A percentile compares a stretch with the other conserved stretches of the same genome.
Conservation (phyloP, 2,888 invertebrate genomes). For the Lycaena phlaeas region DNA sequence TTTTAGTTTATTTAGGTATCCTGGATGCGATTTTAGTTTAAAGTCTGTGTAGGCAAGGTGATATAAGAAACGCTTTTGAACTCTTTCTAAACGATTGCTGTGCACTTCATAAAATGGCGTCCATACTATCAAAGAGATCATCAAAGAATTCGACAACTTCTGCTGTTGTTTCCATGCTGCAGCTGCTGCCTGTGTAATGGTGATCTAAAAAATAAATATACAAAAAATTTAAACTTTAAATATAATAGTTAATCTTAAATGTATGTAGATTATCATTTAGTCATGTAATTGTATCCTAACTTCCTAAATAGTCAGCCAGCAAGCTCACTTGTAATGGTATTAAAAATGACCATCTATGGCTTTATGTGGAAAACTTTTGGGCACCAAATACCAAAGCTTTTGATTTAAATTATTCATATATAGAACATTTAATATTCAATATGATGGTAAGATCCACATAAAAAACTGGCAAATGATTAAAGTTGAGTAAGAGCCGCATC, state of each 20-base stretch:
- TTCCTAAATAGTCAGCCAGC: neutral
- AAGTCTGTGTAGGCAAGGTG: too few species aligned
- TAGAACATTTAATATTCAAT: neutral
- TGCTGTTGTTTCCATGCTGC: too few species aligned
- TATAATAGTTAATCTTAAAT: neutral
- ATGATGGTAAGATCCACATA: too few species aligned
- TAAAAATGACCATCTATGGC: too few species aligned
- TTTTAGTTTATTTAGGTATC: too few species aligned
- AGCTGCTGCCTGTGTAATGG: neutral
- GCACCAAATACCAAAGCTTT: neutral
- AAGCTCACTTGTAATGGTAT: neutral
- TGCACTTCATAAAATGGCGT: too few species aligned
- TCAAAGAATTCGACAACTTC: constrained; percentile 18
- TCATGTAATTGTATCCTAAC: neutral
- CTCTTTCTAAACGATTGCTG: too few species aligned
- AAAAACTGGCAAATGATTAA: too few species aligned
- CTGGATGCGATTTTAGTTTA: too few species aligned
- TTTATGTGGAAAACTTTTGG: neutral
- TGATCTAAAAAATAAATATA: neutral
- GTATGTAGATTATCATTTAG: neutral
- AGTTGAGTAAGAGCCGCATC: neutral
- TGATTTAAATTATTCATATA: neutral
- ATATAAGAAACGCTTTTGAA: too few species aligned
- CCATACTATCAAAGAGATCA: constrained; percentile 15
- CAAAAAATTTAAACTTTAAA: neutral